These are phyloP conservation scores for Cremastobaeus sp. DNA, from an alignment of 2,888 invertebrate genomes.

Conservation along the genomic window DNA sequence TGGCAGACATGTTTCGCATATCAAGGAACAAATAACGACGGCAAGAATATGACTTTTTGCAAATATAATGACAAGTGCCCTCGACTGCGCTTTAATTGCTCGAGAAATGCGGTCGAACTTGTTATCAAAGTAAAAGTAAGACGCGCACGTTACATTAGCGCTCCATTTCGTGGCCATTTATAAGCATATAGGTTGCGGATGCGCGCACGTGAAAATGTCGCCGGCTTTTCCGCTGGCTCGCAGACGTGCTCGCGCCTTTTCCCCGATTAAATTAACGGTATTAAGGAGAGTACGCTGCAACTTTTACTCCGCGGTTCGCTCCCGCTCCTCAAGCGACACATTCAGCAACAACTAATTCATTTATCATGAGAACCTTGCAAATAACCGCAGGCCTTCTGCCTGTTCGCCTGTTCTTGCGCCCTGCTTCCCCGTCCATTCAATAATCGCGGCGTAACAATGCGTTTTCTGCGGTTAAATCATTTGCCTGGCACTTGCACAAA, in stretches of 20 bases:
- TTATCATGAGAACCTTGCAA: conserved; percentile 22
- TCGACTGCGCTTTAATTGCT: conserved; percentile 51
- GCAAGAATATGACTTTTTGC: conserved; percentile 33
- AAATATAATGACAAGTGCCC: conserved; percentile 43
- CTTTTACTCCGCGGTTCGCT: conserved; percentile 35
- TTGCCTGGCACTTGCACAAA: too few relatives aligned
- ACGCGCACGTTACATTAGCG: conserved; percentile 52
- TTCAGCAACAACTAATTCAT: conserved; percentile 20
- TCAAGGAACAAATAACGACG: conserved; percentile 44
- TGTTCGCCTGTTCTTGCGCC: too few relatives aligned
- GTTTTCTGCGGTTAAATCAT: too few relatives aligned
- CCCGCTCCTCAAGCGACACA: conserved; percentile 18
- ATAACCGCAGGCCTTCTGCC: conserved; percentile 5
- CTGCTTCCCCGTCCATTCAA: too few relatives aligned
- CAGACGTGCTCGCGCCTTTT: conserved; percentile 26
- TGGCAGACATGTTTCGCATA: conserved; percentile 43
- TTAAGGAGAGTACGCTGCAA: conserved; percentile 41
- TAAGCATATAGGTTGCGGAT: conserved; percentile 58
- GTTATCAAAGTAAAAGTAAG: conserved; percentile 57
- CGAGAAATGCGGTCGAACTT: conserved; percentile 57
- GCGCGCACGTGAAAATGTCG: conserved; percentile 46
- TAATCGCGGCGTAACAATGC: too few relatives aligned
- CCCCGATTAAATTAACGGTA: conserved; percentile 54
- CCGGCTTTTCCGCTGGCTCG: conserved; percentile 41
- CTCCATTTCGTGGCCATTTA: conserved; percentile 57